phyloP scores from a whole-genome alignment of 2,113 vertebrate species.

The Cranoglanis bouderius region DNA sequence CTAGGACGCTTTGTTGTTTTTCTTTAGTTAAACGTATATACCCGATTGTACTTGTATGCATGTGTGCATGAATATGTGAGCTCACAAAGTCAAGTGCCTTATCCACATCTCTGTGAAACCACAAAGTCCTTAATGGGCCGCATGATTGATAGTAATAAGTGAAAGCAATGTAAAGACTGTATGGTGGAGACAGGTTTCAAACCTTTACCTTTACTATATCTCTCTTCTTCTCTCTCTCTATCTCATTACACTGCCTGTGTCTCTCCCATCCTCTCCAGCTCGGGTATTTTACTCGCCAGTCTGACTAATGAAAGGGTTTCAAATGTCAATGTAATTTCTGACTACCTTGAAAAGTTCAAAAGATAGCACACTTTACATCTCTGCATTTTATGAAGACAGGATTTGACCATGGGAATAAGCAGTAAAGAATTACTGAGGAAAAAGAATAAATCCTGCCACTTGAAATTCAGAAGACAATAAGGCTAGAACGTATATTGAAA shows the following conservation, averaged over 20 bases:
- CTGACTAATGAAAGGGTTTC: slow-evolving; percentile 60
- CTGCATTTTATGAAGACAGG: slow-evolving; percentile 37
- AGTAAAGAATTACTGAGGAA: background rate
- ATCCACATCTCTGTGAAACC: background rate
- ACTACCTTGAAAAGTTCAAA: slow-evolving; percentile 61
- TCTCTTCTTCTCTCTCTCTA: slow-evolving; percentile 1
- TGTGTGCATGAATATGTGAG: background rate
- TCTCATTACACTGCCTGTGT: slow-evolving; percentile 52
- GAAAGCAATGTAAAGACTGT: slow-evolving; percentile 27
- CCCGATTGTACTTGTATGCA: background rate
- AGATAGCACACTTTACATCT: slow-evolving; percentile 47
- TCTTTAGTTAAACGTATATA: background rate
- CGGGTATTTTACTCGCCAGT: slow-evolving; percentile 42
- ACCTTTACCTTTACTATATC: slow-evolving; percentile 15
- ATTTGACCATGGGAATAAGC: slow-evolving; percentile 22
- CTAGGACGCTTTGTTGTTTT: background rate
- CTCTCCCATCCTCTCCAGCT: slow-evolving; percentile 25
- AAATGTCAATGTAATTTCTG: slow-evolving; percentile 63
- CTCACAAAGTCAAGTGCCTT: slow-evolving; percentile 17
- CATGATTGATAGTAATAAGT: slow-evolving; percentile 54
- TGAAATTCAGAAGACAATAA: background rate
- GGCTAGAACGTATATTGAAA: slow-evolving; percentile 1
- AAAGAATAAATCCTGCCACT: background rate
- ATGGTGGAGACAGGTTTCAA: slow-evolving; percentile 31
- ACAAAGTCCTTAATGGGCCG: slow-evolving; percentile 36